Evolutionary conservation across 2,888 invertebrate genomes (phyloP).

Genomic region (Cotesia congregata): DNA sequence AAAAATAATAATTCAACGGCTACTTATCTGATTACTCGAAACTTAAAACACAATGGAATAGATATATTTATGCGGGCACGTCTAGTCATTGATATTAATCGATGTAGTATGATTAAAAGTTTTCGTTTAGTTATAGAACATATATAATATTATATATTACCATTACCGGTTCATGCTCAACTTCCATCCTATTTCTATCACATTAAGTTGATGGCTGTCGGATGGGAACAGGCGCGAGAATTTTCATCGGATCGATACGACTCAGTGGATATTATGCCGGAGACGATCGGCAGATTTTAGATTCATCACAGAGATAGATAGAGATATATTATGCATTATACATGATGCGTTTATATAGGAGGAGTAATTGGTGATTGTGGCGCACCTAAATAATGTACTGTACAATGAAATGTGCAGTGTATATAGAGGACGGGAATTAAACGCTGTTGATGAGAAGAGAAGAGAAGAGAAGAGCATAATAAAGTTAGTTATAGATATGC

Average conservation of each 20-base stretch:
- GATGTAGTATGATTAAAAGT: neutral
- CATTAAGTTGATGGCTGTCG: constrained; percentile 8
- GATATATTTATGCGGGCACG: neutral
- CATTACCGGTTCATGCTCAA: no score
- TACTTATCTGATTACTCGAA: neutral
- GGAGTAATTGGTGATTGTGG: constrained; percentile 41
- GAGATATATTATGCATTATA: neutral
- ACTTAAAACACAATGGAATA: neutral
- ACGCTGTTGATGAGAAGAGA: neutral
- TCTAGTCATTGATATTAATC: neutral
- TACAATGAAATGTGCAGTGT: constrained; percentile 33
- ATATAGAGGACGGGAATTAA: constrained; percentile 16
- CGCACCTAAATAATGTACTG: constrained; percentile 44
- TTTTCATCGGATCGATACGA: constrained; percentile 38
- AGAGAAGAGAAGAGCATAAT: constrained; percentile 1
- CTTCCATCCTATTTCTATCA: neutral
- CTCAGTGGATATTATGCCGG: constrained; percentile 34
- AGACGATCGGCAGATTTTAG: constrained; percentile 19
- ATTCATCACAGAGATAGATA: neutral
- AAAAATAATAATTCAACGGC: neutral
- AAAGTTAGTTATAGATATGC: neutral
- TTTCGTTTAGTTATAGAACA: neutral
- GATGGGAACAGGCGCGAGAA: constrained; percentile 19
- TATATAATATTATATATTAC: no score
- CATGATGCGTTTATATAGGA: constrained; percentile 1